phyloP scores from a whole-genome alignment of 1,140 invertebrate genomes.

The Megathymus violae region DNA sequence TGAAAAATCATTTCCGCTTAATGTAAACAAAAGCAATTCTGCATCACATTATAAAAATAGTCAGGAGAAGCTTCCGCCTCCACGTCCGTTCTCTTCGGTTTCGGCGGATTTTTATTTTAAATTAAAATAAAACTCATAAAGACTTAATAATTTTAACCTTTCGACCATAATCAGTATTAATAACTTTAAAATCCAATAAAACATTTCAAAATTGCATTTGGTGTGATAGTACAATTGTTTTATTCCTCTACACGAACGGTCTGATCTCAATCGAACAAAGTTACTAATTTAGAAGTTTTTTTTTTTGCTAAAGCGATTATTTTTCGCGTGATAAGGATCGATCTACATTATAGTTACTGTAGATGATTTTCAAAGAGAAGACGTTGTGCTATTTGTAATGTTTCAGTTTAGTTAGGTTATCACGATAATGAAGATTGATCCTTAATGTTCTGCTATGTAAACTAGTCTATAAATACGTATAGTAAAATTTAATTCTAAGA shows the following conservation, averaged over 20 bases:
- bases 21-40: not conserved
- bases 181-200: slow-evolving; percentile 2
- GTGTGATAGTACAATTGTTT: slow-evolving; percentile 7
- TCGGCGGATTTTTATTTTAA: not conserved
- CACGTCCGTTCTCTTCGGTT: not conserved
- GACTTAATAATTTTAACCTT: slow-evolving; percentile 1
- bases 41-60: not conserved
- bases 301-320: not conserved
- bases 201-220: slow-evolving; percentile 12
- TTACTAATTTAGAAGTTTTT: slow-evolving; percentile 11
- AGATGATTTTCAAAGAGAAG: too few relatives aligned
- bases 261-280: slow-evolving; percentile 19
- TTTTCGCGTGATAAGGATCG: not conserved
- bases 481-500: too few relatives aligned
- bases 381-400: not conserved
- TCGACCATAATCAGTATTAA: slow-evolving; percentile 9
- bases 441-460: slow-evolving; percentile 7
- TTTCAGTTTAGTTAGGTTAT: not conserved
- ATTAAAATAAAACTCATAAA: not conserved
- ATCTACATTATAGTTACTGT: not conserved
- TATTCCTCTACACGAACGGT: not conserved
- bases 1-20: not conserved
- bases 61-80: not conserved
- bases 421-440: not conserved
- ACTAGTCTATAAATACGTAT: slow-evolving; percentile 14